phyloP scores from a whole-genome alignment of 1,140 invertebrate species.

The Heliconius hewitsoni region DNA sequence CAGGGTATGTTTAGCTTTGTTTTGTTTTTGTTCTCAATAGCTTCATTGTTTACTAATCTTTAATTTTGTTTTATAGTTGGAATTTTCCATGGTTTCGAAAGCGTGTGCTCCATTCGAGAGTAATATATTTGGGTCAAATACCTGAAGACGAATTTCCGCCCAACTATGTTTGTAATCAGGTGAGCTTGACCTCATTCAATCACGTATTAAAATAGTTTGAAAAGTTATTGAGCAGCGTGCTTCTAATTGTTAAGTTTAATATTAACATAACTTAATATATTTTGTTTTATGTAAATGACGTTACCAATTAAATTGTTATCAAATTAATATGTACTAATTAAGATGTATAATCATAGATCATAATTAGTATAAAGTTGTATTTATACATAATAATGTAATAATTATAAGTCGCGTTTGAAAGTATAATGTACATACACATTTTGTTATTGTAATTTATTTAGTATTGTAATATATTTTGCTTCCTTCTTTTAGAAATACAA shows the following conservation, averaged over 20 bases:
- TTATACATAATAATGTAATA: neutral
- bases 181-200: slow-evolving; percentile 51
- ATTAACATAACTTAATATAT: neutral
- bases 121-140: slow-evolving; percentile 77
- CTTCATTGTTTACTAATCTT: slow-evolving; percentile 39
- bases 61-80: slow-evolving; percentile 54
- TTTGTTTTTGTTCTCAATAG: slow-evolving; percentile 34
- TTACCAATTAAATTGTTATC: neutral
- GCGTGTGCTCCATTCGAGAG: slow-evolving; percentile 68
- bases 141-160: slow-evolving; percentile 92
- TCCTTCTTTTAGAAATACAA: slow-evolving; percentile 93
- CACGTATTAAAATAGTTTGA: slow-evolving; percentile 26
- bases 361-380: neutral
- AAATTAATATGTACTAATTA: neutral
- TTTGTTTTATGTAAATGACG: neutral
- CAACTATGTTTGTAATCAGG: slow-evolving; percentile 97
- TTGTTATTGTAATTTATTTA: too few species aligned
- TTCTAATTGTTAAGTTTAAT: neutral
- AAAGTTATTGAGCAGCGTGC: slow-evolving; percentile 18
- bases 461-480: too few species aligned
- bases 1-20: slow-evolving; percentile 57
- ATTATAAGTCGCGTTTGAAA: too few species aligned
- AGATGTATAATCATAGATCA: neutral
- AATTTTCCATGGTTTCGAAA: slow-evolving; percentile 62
- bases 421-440: too few species aligned